phyloP scores from a whole-genome alignment of 2,113 vertebrate species.

The Dasyornis broadbenti region DNA sequence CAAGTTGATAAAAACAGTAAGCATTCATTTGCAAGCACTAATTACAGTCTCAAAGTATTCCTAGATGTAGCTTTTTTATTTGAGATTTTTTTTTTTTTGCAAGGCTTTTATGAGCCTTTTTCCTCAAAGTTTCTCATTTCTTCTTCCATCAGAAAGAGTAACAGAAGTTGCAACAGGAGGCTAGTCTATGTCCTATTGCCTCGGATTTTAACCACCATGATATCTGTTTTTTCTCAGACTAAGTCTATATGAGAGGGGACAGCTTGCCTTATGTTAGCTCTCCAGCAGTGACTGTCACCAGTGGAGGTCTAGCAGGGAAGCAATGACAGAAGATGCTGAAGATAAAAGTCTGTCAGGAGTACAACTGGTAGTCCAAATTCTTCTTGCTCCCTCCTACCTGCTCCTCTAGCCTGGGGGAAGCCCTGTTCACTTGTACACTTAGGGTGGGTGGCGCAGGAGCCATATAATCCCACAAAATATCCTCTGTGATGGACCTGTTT shows the following conservation, averaged over 20 bases:
- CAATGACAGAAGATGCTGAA: background rate
- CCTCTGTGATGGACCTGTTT: background rate
- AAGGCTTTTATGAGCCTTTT: background rate
- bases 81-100: background rate
- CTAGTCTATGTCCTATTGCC: background rate
- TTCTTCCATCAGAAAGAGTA: background rate
- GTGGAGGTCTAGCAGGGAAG: background rate
- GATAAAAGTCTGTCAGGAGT: background rate
- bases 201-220: background rate
- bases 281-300: background rate
- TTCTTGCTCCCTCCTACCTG: background rate
- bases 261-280: fast-evolving
- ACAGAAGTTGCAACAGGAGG: background rate
- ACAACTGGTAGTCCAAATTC: background rate
- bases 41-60: background rate
- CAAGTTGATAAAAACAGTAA: background rate
- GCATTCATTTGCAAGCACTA: background rate
- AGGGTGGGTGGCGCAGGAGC: background rate
- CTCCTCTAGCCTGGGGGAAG: background rate
- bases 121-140: background rate
- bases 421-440: background rate
- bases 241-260: background rate
- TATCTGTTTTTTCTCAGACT: background rate
- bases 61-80: background rate
- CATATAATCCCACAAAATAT: background rate